Evolutionary conservation across 2,888 invertebrate genomes (phyloP).

Genomic region (Quadriops clusia): DNA sequence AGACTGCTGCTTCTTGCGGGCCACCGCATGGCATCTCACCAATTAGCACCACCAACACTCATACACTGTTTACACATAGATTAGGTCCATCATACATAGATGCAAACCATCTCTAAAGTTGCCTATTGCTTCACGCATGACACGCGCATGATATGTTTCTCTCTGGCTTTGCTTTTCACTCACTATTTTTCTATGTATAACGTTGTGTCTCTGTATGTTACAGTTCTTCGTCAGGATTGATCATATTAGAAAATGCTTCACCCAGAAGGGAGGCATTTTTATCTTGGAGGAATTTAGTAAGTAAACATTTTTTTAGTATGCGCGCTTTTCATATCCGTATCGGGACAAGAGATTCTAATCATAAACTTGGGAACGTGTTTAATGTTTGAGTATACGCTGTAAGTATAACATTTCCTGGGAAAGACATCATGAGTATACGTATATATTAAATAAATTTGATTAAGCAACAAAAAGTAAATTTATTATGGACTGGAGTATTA

Average conservation of each 20-base stretch:
- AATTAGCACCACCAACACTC: slow-evolving; percentile 8
- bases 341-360: neutral
- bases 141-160: slow-evolving; percentile 20
- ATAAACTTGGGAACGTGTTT: slow-evolving; percentile 1
- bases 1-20: slow-evolving; percentile 29
- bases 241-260: slow-evolving; percentile 99
- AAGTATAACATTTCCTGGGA: too few species aligned
- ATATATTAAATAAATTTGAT: too few species aligned
- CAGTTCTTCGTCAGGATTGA: slow-evolving; percentile 99
- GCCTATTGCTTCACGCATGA: slow-evolving; percentile 37
- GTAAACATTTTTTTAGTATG: slow-evolving; percentile 41
- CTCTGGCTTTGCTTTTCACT: too few species aligned
- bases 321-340: neutral
- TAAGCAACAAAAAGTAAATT: too few species aligned
- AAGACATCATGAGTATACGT: too few species aligned
- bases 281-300: slow-evolving; percentile 99
- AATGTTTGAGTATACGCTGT: too few species aligned
- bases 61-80: slow-evolving; percentile 23
- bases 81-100: slow-evolving; percentile 34
- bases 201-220: slow-evolving; percentile 39
- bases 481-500: too few species aligned
- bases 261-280: slow-evolving; percentile 97
- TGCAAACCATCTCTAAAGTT: slow-evolving; percentile 48
- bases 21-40: slow-evolving; percentile 31
- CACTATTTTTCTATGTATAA: too few species aligned